Base-by-base conservation (phyloP, 2,888 invertebrate species). In the Parnassius glacialis region DNA sequence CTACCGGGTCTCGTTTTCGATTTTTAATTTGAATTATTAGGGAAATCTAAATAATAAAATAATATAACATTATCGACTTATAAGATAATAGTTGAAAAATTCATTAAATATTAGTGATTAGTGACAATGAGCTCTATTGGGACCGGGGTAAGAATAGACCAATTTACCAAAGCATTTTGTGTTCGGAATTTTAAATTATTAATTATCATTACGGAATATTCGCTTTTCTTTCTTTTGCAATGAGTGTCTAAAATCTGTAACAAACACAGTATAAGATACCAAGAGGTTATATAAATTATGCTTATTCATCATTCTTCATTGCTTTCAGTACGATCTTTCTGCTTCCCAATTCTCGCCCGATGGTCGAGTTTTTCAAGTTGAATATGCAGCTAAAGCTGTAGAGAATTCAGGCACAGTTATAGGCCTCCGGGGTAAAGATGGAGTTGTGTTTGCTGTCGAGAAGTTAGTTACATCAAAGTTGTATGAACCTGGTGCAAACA, bases 331-430 rank as follows among this genome's bases (percentile, higher is more conserved):
- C 84, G 99, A 99, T 94, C 93, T 99, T 76, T 99, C 99, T 65
- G 99, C 99, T n/a, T 98, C 99, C 51, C 99, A 99, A 93, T 99
- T 99, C 91, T 99, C 99, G 2, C 99, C 99, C 2, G 99, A 99
- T 84, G 99, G 99, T 10, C 93, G 99, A 73, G 99, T 99, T 45
- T 99, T 99, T 87, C 99, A 99, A 94, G 98, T 99, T 2, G 99
- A 99, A 92, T 99, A 99, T 92, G 99, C 99, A 3, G 96, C 96
- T 61, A 99, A 99, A 91, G 99, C 99, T 5, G 99, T 99, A 1
- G 99, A 99, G 90, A 97, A 97, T 80, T 97, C 98, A 80, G 98
- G 99, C 10, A 99, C 99, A 65, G 98, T 98, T 12, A 96, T 99
- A 68, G 99, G 96, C 1, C 93, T 99, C 7, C 92, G 97, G 74